Conservation (phyloP, 30 jellyfish, hydroid and myxozoan genomes). For the Pelagia noctiluca region DNA sequence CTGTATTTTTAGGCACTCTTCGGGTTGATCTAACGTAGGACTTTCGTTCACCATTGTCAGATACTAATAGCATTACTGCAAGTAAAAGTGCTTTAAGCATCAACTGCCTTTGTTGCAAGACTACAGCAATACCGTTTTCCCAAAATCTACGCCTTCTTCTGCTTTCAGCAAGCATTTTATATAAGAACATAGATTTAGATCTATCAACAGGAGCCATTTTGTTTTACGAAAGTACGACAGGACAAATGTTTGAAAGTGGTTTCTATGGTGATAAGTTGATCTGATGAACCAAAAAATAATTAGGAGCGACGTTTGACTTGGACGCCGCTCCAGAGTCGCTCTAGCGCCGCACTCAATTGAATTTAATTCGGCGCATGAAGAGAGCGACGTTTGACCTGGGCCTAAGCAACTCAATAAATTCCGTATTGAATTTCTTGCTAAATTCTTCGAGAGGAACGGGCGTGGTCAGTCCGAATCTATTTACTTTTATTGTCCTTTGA, state of each 20-base stretch:
- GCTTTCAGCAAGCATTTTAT: slow-evolving; percentile 17
- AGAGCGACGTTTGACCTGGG: too few relatives aligned
- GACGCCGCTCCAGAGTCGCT: slow-evolving; percentile 24
- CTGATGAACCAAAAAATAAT: not conserved
- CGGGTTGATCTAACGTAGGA: not conserved
- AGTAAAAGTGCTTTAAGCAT: slow-evolving; percentile 14
- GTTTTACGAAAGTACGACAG: not conserved
- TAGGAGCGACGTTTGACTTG: slow-evolving; percentile 32
- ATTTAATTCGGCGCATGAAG: too few relatives aligned
- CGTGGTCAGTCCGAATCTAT: too few relatives aligned
- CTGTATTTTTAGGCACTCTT: slow-evolving; percentile 3
- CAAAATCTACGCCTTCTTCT: slow-evolving; percentile 17
- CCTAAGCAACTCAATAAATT: too few relatives aligned
- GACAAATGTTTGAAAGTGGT: too few relatives aligned
- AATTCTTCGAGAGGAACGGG: too few relatives aligned
- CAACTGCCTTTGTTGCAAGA: slow-evolving; percentile 9
- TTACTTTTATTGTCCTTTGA: too few relatives aligned
- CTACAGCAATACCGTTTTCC: slow-evolving; percentile 19
- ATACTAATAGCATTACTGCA: slow-evolving; percentile 1
- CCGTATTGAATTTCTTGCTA: too few relatives aligned
- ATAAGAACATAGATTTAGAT: not conserved
- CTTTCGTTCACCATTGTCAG: slow-evolving; percentile 6
- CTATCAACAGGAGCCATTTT: slow-evolving; percentile 12
- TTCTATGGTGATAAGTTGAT: too few relatives aligned
- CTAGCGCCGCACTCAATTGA: too few relatives aligned